phyloP scores from a whole-genome alignment of 2,888 invertebrate genomes.

The Drosophila atroscutellata region DNA sequence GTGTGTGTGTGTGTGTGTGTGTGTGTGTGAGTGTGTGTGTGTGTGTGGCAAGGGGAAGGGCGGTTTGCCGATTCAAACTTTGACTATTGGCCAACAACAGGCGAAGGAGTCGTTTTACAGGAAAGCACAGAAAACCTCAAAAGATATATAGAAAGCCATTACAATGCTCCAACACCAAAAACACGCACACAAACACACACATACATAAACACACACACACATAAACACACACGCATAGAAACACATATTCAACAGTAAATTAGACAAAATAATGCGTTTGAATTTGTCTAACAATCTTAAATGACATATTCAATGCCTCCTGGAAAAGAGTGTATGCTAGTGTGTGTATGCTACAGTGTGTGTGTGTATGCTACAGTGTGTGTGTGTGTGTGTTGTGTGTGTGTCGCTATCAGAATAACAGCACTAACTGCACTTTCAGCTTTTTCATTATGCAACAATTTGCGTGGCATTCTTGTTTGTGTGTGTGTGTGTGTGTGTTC shows the following conservation, averaged over 20 bases:
- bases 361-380: neutral
- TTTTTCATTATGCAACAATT: constrained; percentile 62
- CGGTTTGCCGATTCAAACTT: constrained; percentile 5
- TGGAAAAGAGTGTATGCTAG: neutral
- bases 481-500: neutral
- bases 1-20: neutral
- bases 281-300: constrained; percentile 33
- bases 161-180: constrained; percentile 17
- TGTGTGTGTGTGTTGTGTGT: neutral
- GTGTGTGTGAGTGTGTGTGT: neutral
- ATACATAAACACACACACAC: neutral
- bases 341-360: neutral
- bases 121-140: constrained; percentile 7
- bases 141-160: constrained; percentile 23
- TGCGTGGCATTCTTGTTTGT: constrained; percentile 24
- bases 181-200: neutral
- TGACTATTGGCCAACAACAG: constrained; percentile 31
- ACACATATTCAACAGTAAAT: constrained; percentile 35
- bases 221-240: neutral
- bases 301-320: constrained; percentile 30
- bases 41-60: neutral
- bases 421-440: constrained; percentile 27
- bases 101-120: neutral
- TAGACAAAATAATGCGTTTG: constrained; percentile 46
- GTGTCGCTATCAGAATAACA: constrained; percentile 5